These are phyloP conservation scores for Sebastes hubbsi DNA, from an alignment of 2,797 vertebrate genomes.

Conservation along the genomic window DNA sequence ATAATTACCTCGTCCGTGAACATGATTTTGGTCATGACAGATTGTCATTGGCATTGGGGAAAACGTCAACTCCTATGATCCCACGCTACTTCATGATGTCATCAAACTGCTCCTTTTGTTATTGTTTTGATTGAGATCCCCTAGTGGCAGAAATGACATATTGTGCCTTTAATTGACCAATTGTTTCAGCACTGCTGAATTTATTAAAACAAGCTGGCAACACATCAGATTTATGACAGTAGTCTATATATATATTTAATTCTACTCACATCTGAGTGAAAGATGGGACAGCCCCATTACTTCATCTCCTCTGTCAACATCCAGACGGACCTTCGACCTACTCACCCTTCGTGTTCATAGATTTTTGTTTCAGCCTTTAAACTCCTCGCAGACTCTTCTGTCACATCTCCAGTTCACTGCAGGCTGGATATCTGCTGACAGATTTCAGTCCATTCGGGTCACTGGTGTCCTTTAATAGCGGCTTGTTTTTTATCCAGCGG, in stretches of 20 bases:
- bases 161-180: not conserved
- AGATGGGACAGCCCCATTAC: not conserved
- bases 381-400: not conserved
- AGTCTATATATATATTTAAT: not conserved
- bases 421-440: conserved; percentile 45
- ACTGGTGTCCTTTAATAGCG: conserved; percentile 28
- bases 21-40: too few relatives aligned
- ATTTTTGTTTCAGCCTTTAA: conserved; percentile 28
- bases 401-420: conserved; percentile 1
- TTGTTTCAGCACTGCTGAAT: not conserved
- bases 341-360: not conserved
- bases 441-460: conserved; percentile 33
- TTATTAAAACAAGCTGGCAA: not conserved
- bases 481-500: conserved; percentile 34
- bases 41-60: too few relatives aligned
- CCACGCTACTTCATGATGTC: too few relatives aligned
- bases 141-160: too few relatives aligned
- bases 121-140: too few relatives aligned
- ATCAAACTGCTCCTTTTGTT: too few relatives aligned
- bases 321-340: not conserved
- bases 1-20: too few relatives aligned
- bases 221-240: not conserved
- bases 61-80: too few relatives aligned
- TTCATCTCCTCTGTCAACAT: conserved; percentile 12
- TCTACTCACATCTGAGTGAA: not conserved